Conservation (phyloP, 2,113 vertebrate species). For the Nyctereutes procyonoides region DNA sequence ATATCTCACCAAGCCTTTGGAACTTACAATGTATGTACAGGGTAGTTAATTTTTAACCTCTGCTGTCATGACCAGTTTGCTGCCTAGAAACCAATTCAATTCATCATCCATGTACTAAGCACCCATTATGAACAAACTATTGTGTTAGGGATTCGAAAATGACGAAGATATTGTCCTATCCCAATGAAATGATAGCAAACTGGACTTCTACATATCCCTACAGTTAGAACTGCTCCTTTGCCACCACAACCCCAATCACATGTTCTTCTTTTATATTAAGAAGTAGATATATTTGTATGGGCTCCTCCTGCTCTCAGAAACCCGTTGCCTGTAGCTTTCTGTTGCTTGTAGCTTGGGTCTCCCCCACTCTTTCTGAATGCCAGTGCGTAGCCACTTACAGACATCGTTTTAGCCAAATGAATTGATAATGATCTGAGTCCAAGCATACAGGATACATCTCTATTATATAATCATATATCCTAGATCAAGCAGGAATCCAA, state of each 20-base stretch:
- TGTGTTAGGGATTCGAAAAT: constrained; percentile 39
- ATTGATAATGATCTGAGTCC: constrained; percentile 34
- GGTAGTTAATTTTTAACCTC: constrained; percentile 52
- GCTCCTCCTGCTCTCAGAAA: not conserved
- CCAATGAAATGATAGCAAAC: not conserved
- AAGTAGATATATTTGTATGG: not conserved
- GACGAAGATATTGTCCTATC: not conserved
- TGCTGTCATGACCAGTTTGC: constrained; percentile 20
- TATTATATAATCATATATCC: not conserved
- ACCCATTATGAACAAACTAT: not conserved
- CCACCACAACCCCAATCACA: not conserved
- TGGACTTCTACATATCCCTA: not conserved
- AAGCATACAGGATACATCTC: not conserved
- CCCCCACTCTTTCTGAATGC: not conserved
- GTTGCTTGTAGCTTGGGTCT: not conserved
- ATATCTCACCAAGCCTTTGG: constrained; percentile 4
- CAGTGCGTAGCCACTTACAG: not conserved
- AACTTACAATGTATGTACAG: constrained; percentile 12
- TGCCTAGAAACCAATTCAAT: constrained; percentile 44
- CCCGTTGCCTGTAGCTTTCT: not conserved
- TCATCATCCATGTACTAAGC: constrained; percentile 13
- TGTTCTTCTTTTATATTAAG: constrained; percentile 6
- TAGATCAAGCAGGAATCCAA: not conserved
- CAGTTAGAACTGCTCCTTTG: not conserved
- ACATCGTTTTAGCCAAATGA: not conserved